A percentile compares a stretch with the other conserved stretches of the same genome.
Conservation (phyloP, 2,113 vertebrate genomes). For the Sus scrofa region T2T-Sscrofa CM000822.6:78555501-78556000, state of each 20-base stretch:
- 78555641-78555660: background rate
- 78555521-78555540: background rate
- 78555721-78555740: fast-evolving
- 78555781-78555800: background rate
- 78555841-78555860: background rate
- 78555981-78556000: background rate
- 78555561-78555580: background rate
- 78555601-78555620: no score
- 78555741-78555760: background rate
- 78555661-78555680: background rate
- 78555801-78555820: background rate
- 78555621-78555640: no score
- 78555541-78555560: background rate
- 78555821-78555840: background rate
- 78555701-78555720: background rate
- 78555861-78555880: background rate
- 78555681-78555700: background rate
- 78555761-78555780: background rate
- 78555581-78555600: no score
- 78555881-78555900: background rate
- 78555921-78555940: conserved; percentile 16
- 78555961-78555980: background rate
- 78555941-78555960: background rate
- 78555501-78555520: background rate
- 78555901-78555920: conserved; percentile 6